Conservation (phyloP, 2,888 invertebrate genomes). For the Sinodicranocentrus sp. region DNA sequence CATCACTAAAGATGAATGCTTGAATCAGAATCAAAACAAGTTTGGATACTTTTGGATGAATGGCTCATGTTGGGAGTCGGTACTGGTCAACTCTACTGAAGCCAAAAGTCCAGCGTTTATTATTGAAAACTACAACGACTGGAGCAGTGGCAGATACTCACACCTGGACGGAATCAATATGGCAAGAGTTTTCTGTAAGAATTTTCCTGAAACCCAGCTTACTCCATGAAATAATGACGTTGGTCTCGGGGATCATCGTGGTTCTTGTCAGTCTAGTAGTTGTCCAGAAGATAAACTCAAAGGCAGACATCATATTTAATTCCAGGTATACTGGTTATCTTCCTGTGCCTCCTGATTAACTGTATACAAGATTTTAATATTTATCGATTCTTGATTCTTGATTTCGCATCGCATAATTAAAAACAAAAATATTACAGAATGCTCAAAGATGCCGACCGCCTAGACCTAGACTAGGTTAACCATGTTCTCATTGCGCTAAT, state of each 20-base stretch:
- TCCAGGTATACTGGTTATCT: constrained; percentile 72
- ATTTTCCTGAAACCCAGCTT: constrained; percentile 87
- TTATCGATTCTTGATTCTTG: neutral
- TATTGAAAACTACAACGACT: constrained; percentile 86
- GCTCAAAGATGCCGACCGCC: too few relatives aligned
- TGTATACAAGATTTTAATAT: too few relatives aligned
- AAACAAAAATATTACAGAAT: neutral
- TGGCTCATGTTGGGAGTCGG: constrained; percentile 84
- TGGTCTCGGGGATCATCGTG: constrained; percentile 81
- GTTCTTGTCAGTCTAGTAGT: constrained; percentile 80
- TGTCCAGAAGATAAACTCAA: constrained; percentile 77
- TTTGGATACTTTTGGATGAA: constrained; percentile 78
- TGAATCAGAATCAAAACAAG: constrained; percentile 77
- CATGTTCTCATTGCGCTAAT: neutral
- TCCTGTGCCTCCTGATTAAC: constrained; percentile 49
- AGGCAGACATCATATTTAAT: constrained; percentile 76
- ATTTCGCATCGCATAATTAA: neutral
- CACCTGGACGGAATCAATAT: constrained; percentile 95
- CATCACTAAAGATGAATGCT: constrained; percentile 79
- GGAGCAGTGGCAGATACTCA: constrained; percentile 87
- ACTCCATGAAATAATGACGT: constrained; percentile 80
- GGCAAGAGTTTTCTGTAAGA: constrained; percentile 86
- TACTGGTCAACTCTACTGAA: constrained; percentile 86
- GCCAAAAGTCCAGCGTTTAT: constrained; percentile 92
- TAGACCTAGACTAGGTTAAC: too few relatives aligned